Conservation (phyloP, 2,797 vertebrate genomes). For the Galago senegalensis region DNA sequence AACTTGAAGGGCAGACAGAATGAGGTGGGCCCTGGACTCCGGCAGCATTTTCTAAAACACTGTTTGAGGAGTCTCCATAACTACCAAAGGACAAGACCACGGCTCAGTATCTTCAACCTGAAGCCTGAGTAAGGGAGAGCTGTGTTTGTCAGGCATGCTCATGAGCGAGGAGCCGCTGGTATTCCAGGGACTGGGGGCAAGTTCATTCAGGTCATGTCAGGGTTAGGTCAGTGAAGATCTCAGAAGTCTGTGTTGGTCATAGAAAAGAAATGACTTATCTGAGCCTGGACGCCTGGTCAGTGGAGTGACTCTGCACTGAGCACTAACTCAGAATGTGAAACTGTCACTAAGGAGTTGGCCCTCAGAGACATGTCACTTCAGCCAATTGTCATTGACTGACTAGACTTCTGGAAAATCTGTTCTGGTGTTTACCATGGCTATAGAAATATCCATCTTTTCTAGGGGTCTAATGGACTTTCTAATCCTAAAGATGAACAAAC, state of each 20-base stretch:
- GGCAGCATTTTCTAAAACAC: not conserved
- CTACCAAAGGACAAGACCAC: not conserved
- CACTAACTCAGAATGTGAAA: rapidly evolving
- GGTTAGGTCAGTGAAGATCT: not conserved
- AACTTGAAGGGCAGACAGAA: not conserved
- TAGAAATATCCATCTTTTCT: not conserved
- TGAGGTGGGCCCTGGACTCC: not conserved
- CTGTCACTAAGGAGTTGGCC: not conserved
- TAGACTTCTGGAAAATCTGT: not conserved
- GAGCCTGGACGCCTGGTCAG: not conserved
- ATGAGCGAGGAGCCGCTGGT: not conserved
- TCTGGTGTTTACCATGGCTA: rapidly evolving
- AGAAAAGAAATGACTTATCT: no score
- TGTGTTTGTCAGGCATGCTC: not conserved
- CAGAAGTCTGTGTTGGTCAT: not conserved
- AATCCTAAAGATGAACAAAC: not conserved
- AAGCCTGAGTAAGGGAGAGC: not conserved
- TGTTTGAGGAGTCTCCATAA: no score
- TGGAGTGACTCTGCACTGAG: rapidly evolving
- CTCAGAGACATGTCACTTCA: rapidly evolving
- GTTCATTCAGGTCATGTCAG: not conserved
- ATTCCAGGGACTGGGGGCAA: not conserved
- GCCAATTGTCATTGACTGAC: rapidly evolving
- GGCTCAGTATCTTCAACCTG: no score
- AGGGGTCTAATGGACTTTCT: not conserved